Evolutionary conservation across 2,888 invertebrate genomes (phyloP).

Genomic region (Harpalus rubripes): DNA sequence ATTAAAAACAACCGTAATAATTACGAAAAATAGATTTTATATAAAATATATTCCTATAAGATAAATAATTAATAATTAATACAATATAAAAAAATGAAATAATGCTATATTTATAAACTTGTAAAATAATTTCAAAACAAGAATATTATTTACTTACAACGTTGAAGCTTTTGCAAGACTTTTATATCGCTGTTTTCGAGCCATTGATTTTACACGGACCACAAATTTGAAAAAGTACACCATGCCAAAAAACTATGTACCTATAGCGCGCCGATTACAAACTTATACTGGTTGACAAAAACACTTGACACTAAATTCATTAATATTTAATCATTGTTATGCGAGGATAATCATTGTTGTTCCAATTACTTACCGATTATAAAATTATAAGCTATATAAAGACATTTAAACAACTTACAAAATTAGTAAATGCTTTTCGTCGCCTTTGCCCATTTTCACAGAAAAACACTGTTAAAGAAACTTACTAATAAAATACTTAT

Average conservation of each 20-base stretch:
- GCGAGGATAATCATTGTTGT: too few species aligned
- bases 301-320: neutral
- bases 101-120: too few species aligned
- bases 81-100: too few species aligned
- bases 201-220: neutral
- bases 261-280: neutral
- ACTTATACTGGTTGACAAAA: neutral
- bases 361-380: too few species aligned
- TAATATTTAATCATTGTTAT: neutral
- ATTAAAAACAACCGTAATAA: too few species aligned
- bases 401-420: conserved; percentile 41
- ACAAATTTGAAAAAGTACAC: neutral
- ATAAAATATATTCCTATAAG: too few species aligned
- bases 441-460: conserved; percentile 53
- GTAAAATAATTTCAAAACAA: neutral
- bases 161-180: neutral
- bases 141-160: neutral
- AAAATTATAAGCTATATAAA: too few species aligned
- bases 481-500: conserved; percentile 40
- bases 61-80: too few species aligned
- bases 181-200: neutral
- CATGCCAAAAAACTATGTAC: neutral
- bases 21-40: too few species aligned
- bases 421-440: conserved; percentile 31
- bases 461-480: conserved; percentile 10